Percentiles rank a stretch among this genome's conserved stretches.
These are phyloP conservation scores for Ctenodactylus gundi DNA, from an alignment of 2,113 vertebrate genomes.

Conservation along the genomic window DNA sequence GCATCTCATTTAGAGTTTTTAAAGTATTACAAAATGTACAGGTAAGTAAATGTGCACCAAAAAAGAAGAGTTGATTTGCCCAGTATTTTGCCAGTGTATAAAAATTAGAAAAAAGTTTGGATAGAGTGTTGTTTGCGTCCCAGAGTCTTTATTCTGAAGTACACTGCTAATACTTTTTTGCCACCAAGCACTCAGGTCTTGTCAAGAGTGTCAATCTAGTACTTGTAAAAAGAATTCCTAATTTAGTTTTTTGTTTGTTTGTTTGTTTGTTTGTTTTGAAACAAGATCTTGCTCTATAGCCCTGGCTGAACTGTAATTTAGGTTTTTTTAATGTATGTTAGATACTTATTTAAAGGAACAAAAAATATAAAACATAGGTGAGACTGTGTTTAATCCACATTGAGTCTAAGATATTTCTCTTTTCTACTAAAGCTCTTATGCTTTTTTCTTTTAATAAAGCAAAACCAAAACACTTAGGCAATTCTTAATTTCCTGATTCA, in stretches of 20 bases:
- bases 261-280: too few relatives aligned
- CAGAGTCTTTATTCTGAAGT: neutral
- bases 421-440: neutral
- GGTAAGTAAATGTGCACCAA: too few relatives aligned
- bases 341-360: constrained; percentile 6
- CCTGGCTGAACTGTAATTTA: too few relatives aligned
- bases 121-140: neutral
- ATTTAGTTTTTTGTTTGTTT: too few relatives aligned
- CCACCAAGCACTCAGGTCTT: neutral
- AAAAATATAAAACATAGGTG: neutral
- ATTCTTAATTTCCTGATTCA: neutral
- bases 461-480: neutral
- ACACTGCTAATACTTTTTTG: neutral
- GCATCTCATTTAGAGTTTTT: neutral
- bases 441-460: neutral
- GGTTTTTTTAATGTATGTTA: neutral
- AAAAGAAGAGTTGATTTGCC: neutral
- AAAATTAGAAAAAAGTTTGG: neutral
- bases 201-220: neutral
- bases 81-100: neutral
- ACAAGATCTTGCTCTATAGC: too few relatives aligned
- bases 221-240: neutral
- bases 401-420: neutral
- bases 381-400: neutral
- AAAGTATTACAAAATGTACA: neutral